Conservation (phyloP, 2,888 invertebrate genomes). For the Parochlus steinenii region DNA sequence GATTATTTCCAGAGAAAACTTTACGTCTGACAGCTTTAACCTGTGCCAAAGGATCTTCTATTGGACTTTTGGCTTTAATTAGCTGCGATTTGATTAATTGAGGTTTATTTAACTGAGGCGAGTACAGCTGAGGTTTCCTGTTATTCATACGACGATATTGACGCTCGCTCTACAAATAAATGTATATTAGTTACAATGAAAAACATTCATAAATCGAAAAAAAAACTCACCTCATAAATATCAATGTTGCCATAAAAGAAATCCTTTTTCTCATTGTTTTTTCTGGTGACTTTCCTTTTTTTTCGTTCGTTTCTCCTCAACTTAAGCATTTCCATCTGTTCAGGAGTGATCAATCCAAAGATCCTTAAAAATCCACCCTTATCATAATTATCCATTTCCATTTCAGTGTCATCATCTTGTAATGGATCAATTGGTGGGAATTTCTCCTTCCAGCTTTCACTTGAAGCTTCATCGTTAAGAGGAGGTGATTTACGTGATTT, state of each 20-base stretch:
- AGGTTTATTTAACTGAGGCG: too few species aligned
- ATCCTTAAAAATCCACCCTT: constrained; percentile 24
- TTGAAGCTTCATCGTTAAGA: constrained; percentile 20
- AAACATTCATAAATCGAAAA: too few species aligned
- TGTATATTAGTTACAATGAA: too few species aligned
- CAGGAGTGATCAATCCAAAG: constrained; percentile 24
- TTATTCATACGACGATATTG: too few species aligned
- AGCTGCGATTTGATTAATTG: too few species aligned
- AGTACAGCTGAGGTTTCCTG: too few species aligned
- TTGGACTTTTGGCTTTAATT: too few species aligned
- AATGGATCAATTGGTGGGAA: constrained; percentile 18
- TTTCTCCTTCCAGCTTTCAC: constrained; percentile 9
- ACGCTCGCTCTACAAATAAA: too few species aligned
- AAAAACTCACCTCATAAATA: constrained; percentile 11
- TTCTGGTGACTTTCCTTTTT: constrained; percentile 25
- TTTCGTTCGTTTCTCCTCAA: constrained; percentile 27
- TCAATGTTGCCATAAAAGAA: constrained; percentile 28
- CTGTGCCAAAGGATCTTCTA: too few species aligned
- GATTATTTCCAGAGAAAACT: too few species aligned
- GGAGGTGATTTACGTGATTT: constrained; percentile 12
- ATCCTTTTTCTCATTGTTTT: constrained; percentile 24
- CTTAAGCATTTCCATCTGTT: constrained; percentile 21
- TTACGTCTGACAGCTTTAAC: too few species aligned
- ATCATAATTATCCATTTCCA: too few species aligned
- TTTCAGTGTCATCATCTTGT: constrained; percentile 21